A percentile compares a stretch with the other conserved stretches of the same genome.
Conservation (phyloP, 2,113 vertebrate genomes). For the Athene noctua region DNA sequence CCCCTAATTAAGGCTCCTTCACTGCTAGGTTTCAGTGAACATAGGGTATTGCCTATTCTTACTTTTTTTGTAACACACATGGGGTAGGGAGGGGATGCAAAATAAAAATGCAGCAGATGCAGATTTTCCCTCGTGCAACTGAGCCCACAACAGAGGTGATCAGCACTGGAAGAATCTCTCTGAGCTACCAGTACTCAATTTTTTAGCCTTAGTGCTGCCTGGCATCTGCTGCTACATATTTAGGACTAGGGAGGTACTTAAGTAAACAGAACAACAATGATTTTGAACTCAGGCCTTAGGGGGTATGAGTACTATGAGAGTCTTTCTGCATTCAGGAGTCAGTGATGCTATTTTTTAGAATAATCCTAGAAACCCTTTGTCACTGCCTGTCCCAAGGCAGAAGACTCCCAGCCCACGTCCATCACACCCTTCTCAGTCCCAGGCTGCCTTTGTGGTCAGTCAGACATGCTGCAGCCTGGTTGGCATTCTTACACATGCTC, state of each 20-base stretch:
- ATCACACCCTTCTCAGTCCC: background rate
- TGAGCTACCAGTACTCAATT: background rate
- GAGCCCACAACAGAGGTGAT: accelerated
- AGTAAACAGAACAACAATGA: background rate
- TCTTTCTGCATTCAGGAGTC: background rate
- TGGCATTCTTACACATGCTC: background rate
- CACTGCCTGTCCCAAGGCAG: background rate
- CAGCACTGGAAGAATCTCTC: background rate
- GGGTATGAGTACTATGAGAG: background rate
- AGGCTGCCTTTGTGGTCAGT: background rate
- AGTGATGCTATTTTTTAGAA: background rate
- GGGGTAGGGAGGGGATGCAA: no score
- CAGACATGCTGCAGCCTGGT: background rate
- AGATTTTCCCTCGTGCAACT: background rate
- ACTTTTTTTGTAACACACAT: background rate
- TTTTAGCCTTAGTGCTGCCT: background rate
- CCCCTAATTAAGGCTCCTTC: background rate
- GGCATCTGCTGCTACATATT: background rate
- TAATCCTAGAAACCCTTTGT: background rate
- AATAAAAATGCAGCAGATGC: background rate
- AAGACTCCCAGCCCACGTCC: background rate
- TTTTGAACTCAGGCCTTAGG: background rate
- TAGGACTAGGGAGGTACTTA: background rate
- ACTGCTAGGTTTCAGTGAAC: background rate
- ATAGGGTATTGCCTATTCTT: background rate